Percentiles rank a stretch among this genome's conserved stretches.
Evolutionary conservation across 2,888 invertebrate species (phyloP).

Genomic region (Hololepta plana): DNA sequence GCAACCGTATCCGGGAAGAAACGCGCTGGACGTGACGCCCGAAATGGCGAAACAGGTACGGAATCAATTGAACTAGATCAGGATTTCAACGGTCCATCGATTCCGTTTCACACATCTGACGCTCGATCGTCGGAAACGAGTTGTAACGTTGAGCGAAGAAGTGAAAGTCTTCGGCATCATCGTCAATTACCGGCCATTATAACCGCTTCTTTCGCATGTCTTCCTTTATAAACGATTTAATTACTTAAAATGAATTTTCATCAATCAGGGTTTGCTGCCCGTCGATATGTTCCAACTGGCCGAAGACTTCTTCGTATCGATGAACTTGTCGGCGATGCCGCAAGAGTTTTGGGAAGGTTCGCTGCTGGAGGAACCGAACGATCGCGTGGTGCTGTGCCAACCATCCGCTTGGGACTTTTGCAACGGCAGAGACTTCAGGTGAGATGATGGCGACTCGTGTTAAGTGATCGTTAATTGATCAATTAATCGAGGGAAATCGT

Average conservation of each 20-base stretch:
- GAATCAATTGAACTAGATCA: no score
- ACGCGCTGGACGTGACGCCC: slow-evolving; percentile 63
- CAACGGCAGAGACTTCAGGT: slow-evolving; percentile 74
- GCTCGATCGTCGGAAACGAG: no score
- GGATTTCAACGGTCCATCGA: background rate
- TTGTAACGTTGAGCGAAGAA: no score
- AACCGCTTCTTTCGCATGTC: background rate
- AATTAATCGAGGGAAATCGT: no score
- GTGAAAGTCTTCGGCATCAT: slow-evolving; percentile 6
- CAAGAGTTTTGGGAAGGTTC: slow-evolving; percentile 80
- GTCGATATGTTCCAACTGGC: slow-evolving; percentile 69
- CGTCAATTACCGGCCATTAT: background rate
- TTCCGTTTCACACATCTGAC: slow-evolving; percentile 2
- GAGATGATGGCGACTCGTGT: slow-evolving; percentile 7
- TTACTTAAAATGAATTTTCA: no score
- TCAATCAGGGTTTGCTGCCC: slow-evolving; percentile 70
- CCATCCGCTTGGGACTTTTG: slow-evolving; percentile 93
- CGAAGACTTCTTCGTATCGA: slow-evolving; percentile 79
- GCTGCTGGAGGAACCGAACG: slow-evolving; percentile 60
- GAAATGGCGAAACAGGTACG: slow-evolving; percentile 60
- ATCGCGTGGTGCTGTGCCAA: slow-evolving; percentile 65
- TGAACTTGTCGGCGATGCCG: slow-evolving; percentile 76
- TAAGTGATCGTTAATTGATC: no score
- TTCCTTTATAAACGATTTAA: background rate
- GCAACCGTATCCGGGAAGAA: slow-evolving; percentile 64